phyloP scores from a whole-genome alignment of 2,888 invertebrate species.

The Belgica antarctica region DNA sequence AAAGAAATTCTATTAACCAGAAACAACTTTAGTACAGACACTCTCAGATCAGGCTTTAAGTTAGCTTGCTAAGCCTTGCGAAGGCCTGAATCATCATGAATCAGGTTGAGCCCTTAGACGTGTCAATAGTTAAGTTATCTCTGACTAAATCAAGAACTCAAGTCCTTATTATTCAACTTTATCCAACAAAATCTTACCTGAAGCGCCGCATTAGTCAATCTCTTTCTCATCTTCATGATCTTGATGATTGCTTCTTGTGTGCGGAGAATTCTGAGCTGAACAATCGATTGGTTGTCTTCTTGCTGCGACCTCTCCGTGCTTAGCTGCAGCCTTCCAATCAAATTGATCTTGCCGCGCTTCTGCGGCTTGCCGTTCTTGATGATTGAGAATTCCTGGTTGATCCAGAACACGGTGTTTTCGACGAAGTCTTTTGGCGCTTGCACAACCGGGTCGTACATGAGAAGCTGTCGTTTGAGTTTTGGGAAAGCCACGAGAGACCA shows the following conservation, averaged over 20 bases:
- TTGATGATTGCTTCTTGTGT: conserved; percentile 98
- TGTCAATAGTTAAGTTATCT: no score
- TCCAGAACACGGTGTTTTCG: conserved; percentile 90
- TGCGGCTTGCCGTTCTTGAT: conserved; percentile 95
- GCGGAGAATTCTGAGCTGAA: conserved; percentile 90
- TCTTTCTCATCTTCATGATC: conserved; percentile 97
- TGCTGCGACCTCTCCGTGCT: conserved; percentile 93
- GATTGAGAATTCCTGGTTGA: conserved; percentile 94
- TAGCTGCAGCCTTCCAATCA: conserved; percentile 91
- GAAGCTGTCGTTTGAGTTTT: conserved; percentile 88
- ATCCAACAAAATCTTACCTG: conserved; percentile 67
- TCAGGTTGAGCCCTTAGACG: no score
- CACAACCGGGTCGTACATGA: conserved; percentile 77
- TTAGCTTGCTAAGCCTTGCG: no score
- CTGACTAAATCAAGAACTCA: no score
- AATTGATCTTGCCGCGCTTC: conserved; percentile 90
- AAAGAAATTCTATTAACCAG: no score
- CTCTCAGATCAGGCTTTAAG: no score
- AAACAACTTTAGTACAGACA: no score
- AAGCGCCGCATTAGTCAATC: conserved; percentile 87
- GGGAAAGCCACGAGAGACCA: conserved; percentile 96
- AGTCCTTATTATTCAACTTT: no score
- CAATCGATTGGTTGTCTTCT: conserved; percentile 98
- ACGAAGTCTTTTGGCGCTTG: conserved; percentile 89
- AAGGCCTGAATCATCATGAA: no score